These are phyloP conservation scores for Gymnobelideus leadbeateri DNA, from an alignment of 2,113 vertebrate genomes.

Conservation along the genomic window DNA sequence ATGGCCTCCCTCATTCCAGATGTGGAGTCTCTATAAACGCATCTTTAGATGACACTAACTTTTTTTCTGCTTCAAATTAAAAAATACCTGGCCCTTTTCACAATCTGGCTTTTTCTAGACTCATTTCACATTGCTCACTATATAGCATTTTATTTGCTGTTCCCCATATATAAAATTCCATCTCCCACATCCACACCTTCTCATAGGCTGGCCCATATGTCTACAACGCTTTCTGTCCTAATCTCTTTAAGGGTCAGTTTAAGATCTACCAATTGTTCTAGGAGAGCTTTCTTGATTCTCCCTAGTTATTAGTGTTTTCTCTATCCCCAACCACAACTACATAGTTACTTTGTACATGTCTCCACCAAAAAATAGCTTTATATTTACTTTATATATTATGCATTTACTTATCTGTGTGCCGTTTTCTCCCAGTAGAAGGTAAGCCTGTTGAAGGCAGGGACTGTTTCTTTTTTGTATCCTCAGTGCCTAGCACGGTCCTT, in stretches of 20 bases:
- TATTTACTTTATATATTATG: background rate
- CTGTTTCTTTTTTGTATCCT: background rate
- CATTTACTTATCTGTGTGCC: background rate
- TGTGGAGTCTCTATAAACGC: background rate
- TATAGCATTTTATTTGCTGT: background rate
- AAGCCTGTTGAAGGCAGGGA: background rate
- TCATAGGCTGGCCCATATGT: background rate
- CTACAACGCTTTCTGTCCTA: background rate
- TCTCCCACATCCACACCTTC: background rate
- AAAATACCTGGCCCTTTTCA: background rate
- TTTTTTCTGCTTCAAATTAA: background rate
- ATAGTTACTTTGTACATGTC: background rate
- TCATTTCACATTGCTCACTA: background rate
- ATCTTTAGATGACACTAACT: background rate
- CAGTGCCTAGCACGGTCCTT: background rate
- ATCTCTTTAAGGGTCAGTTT: background rate
- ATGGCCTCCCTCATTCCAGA: background rate
- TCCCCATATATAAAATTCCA: background rate
- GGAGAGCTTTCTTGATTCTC: background rate
- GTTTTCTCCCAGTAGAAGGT: background rate
- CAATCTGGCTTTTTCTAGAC: background rate
- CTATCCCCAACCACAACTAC: background rate
- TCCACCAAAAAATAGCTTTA: background rate
- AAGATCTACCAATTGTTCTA: background rate
- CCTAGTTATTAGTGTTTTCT: background rate